phyloP scores from a whole-genome alignment of 2,888 invertebrate genomes.

The Molanna angustata region DNA sequence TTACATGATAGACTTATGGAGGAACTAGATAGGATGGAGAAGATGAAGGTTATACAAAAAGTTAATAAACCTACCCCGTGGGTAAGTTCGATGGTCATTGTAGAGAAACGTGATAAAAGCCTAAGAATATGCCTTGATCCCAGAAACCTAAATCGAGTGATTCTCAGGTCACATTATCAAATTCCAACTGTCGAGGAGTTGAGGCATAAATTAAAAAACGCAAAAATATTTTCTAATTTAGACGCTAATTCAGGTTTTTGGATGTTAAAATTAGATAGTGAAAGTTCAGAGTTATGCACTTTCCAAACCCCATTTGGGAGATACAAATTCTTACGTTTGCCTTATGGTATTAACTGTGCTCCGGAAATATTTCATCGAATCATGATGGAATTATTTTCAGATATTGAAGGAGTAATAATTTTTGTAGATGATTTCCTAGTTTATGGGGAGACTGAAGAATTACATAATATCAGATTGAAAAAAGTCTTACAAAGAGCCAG shows the following conservation, averaged over 20 bases:
- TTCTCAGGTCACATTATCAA: background rate
- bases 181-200: background rate
- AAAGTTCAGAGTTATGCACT: background rate
- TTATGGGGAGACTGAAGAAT: background rate
- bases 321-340: background rate
- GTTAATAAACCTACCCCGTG: no score
- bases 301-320: background rate
- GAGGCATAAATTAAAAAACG: background rate
- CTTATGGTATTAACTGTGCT: conserved; percentile 2
- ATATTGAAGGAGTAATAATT: conserved; percentile 1
- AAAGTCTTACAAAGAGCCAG: background rate
- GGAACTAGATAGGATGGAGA: no score
- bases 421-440: conserved; percentile 9
- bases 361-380: conserved; percentile 7
- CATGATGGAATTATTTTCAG: background rate
- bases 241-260: conserved; percentile 1
- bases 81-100: no score
- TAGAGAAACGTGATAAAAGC: no score
- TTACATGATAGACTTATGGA: no score
- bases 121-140: no score
- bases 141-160: no score
- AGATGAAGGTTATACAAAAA: no score
- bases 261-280: background rate
- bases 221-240: background rate
- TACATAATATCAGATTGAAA: background rate